These are phyloP conservation scores for Agrypnus murinus DNA, from an alignment of 2,888 invertebrate genomes.

Conservation along the genomic window DNA sequence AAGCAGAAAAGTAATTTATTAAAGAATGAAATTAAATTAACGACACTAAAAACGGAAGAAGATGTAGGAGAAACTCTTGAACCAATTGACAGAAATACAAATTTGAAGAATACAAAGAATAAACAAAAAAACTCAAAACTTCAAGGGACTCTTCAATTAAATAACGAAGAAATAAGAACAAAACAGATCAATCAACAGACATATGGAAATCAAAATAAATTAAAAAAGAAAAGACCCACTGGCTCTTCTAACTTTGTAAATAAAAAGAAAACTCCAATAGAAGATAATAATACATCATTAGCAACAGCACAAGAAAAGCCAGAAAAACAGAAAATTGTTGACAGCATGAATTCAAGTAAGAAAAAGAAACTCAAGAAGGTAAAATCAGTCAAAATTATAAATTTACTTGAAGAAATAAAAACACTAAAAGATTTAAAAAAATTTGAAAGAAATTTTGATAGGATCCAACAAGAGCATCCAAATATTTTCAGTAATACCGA, in stretches of 20 bases:
- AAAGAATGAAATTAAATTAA: background rate
- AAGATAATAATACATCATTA: too few relatives aligned
- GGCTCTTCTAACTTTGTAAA: too few relatives aligned
- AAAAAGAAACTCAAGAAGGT: constrained; percentile 6
- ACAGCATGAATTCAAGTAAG: background rate
- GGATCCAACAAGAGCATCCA: constrained; percentile 5
- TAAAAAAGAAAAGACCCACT: background rate
- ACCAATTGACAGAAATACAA: background rate
- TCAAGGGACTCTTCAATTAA: too few relatives aligned
- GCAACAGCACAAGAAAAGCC: too few relatives aligned
- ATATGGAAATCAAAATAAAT: background rate
- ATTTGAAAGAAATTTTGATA: constrained; percentile 41
- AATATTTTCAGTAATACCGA: constrained; percentile 35
- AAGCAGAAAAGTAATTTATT: background rate
- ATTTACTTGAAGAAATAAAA: constrained; percentile 33
- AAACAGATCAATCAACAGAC: background rate
- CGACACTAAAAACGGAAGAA: constrained; percentile 8
- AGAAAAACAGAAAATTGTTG: too few relatives aligned
- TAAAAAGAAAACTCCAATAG: too few relatives aligned
- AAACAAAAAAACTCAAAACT: constrained; percentile 5
- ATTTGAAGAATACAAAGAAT: constrained; percentile 1
- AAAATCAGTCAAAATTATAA: background rate
- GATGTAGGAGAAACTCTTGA: constrained; percentile 48
- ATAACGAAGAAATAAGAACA: constrained; percentile 8
- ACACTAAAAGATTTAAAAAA: constrained; percentile 42